A percentile compares a stretch with the other conserved stretches of the same genome.
Conservation (phyloP, 2,797 vertebrate species). For the Parauchenoglanis punctatus region DNA sequence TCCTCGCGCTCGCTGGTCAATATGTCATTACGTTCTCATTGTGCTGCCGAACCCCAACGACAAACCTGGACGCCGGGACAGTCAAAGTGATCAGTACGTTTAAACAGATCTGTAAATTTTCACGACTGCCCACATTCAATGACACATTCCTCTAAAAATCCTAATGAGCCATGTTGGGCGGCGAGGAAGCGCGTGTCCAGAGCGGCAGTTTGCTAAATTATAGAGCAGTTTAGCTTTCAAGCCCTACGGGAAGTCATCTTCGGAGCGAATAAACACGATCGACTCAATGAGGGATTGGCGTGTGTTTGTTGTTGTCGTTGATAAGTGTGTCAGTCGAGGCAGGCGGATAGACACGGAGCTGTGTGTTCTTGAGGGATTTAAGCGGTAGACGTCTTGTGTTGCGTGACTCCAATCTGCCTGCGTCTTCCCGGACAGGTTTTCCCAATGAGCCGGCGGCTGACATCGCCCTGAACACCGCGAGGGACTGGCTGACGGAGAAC, state of each 20-base stretch:
- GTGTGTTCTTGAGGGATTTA: conserved; percentile 32
- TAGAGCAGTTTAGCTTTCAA: conserved; percentile 5
- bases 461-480: conserved; percentile 89
- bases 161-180: conserved; percentile 32
- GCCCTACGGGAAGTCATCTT: conserved; percentile 34
- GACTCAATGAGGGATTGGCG: conserved; percentile 33
- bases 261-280: conserved; percentile 23
- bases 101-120: conserved; percentile 55
- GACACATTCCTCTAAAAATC: conserved; percentile 51
- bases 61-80: conserved; percentile 34
- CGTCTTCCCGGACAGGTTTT: conserved; percentile 79
- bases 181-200: neutral
- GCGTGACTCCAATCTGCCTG: conserved; percentile 28
- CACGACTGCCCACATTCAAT: conserved; percentile 33
- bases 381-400: neutral
- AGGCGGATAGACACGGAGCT: conserved; percentile 18
- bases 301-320: conserved; percentile 13
- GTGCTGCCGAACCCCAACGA: conserved; percentile 38
- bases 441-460: conserved; percentile 93
- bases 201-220: conserved; percentile 39
- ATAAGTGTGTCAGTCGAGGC: conserved; percentile 11
- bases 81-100: conserved; percentile 52
- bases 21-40: conserved; percentile 59
- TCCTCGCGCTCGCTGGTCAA: conserved; percentile 55
- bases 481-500: conserved; percentile 89